Evolutionary conservation across 2,797 vertebrate genomes (phyloP), one percentile per base, ranked within the genome.

Genomic region (Rhincodon typus): DNA sequence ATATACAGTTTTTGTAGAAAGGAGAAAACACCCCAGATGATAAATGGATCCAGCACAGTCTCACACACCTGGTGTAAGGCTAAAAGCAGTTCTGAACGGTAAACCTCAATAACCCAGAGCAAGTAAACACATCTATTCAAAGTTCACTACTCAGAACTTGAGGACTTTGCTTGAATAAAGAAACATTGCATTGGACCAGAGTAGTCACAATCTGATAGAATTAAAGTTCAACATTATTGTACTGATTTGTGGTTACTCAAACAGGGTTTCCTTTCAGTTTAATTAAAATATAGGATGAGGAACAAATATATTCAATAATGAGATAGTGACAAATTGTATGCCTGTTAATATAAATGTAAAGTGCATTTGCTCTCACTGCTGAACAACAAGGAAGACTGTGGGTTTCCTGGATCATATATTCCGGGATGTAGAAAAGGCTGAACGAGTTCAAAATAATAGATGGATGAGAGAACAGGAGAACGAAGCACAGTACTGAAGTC

Each of bases 41-140:
- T 91, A 57, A 91, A 91, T 91, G 15, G 88, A 91, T 66, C 57
- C 88, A 91, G 27, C 50, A 72, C 66, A 94, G 66, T 25, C 38
- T 90, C 93, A 30, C 46, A 34, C 25, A 94, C 38, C 30, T 94
- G 90, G n/a, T 42, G 66, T 69, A 50, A 72, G 93, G 8, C 66
- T 25, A n/a, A 25, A 72, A 94, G n/a, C 69, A 10, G 2, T 46
- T 94, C 42, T 72, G 10, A 72, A 38, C 50, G 23, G 50, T 27
- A 27, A 4, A 25, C 5, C 5, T 57, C 17, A 15, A 34, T 90
- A 34, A 62, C 57, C 30, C 53, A 30, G 27, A 57, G 50, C 46
- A 87, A 50, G 21, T 23, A 50, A 50, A 53, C 27, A 15, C 13
- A 46, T 7, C 50, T 57, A 10, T 53, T 27, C 50, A 57, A 13